Evolutionary conservation across 2,113 vertebrate genomes (phyloP).

Genomic region (Mandrillus leucophaeus): DNA sequence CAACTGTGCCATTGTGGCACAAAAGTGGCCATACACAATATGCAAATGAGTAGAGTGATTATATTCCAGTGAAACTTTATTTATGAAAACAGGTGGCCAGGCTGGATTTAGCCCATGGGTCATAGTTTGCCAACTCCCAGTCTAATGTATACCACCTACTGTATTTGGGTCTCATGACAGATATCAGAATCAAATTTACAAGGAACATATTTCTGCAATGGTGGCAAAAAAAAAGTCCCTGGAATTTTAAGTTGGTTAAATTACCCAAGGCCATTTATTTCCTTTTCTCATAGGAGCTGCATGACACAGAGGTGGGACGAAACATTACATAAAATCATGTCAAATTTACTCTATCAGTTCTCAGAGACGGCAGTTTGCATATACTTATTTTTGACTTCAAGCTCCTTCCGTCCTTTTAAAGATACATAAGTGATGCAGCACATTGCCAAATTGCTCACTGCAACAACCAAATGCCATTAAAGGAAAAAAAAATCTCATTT

Average conservation of each 20-base stretch:
- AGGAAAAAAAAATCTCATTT: too few relatives aligned
- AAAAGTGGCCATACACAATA: not conserved
- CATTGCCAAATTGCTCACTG: not conserved
- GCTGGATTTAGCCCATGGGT: not conserved
- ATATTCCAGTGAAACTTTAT: not conserved
- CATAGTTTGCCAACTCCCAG: not conserved
- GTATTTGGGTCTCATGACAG: not conserved
- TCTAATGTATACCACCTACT: not conserved
- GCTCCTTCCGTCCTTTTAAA: conserved; percentile 26
- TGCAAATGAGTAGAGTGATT: not conserved
- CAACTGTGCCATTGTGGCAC: not conserved
- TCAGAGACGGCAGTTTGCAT: not conserved
- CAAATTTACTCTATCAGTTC: not conserved
- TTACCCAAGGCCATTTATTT: not conserved
- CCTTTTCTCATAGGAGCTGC: not conserved
- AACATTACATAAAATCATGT: not conserved
- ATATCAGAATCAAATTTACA: not conserved
- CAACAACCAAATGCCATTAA: conserved; percentile 32
- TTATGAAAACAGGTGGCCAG: not conserved
- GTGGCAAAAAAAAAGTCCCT: not conserved
- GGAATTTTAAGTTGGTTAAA: not conserved
- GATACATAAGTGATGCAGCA: not conserved
- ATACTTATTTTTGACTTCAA: conserved; percentile 40
- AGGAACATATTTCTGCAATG: not conserved
- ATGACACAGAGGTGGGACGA: not conserved